A percentile compares a stretch with the other conserved stretches of the same genome.
These are phyloP conservation scores for Platypus cylindrus DNA, from an alignment of 2,888 invertebrate species.

Conservation along the genomic window DNA sequence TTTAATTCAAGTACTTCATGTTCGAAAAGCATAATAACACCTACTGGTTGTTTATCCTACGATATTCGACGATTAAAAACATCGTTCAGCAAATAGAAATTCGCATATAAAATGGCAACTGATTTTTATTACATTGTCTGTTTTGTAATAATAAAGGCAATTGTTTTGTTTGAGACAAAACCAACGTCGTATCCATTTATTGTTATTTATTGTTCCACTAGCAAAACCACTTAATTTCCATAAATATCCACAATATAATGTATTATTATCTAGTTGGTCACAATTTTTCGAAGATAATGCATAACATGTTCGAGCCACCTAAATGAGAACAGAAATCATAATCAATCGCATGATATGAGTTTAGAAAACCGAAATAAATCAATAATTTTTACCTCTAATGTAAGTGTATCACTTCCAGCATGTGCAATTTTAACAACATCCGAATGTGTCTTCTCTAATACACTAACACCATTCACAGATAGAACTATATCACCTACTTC, in stretches of 20 bases:
- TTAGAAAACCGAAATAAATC: background rate
- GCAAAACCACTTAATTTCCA: slow-evolving; percentile 58
- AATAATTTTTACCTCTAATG: slow-evolving; percentile 53
- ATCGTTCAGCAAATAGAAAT: slow-evolving; percentile 1
- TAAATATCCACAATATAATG: slow-evolving; percentile 61
- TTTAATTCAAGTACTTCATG: slow-evolving; percentile 53
- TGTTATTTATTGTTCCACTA: slow-evolving; percentile 38
- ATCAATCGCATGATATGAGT: background rate
- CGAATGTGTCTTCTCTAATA: slow-evolving; percentile 84
- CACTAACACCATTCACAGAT: slow-evolving; percentile 80
- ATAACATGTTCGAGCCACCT: slow-evolving; percentile 77
- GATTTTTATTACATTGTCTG: slow-evolving; percentile 75
- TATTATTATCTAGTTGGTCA: slow-evolving; percentile 41
- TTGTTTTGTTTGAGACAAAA: slow-evolving; percentile 84
- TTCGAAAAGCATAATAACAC: slow-evolving; percentile 76
- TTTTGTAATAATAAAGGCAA: slow-evolving; percentile 91
- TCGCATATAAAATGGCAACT: slow-evolving; percentile 2
- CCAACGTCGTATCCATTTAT: slow-evolving; percentile 81
- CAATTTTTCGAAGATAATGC: slow-evolving; percentile 56
- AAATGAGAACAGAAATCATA: slow-evolving; percentile 8
- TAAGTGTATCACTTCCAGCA: slow-evolving; percentile 73
- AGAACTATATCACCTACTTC: slow-evolving; percentile 92
- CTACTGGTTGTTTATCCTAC: slow-evolving; percentile 77
- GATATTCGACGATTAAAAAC: no score
- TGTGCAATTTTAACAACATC: slow-evolving; percentile 89